Conservation (phyloP, 2,113 vertebrate species). For the Solenodon paradoxus region DNA sequence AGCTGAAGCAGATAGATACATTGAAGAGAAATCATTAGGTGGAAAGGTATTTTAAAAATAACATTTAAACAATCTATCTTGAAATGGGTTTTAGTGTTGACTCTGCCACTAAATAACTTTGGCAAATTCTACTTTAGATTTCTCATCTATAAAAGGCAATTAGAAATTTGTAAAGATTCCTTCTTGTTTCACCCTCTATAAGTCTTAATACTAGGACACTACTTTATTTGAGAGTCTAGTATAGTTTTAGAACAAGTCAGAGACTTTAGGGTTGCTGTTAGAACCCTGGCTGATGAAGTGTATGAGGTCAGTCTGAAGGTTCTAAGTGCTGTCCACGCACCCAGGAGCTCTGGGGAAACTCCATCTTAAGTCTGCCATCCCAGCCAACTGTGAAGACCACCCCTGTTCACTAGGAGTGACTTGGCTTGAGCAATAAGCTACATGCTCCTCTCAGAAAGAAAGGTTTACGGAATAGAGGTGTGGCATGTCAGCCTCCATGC, state of each 20-base stretch:
- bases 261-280: not conserved
- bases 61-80: too few species aligned
- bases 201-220: not conserved
- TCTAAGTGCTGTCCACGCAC: too few species aligned
- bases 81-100: too few species aligned
- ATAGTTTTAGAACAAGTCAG: not conserved
- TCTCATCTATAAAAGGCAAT: not conserved
- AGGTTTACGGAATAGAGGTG: not conserved
- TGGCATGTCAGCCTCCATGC: not conserved
- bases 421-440: not conserved
- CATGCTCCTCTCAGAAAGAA: not conserved
- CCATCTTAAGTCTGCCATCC: not conserved
- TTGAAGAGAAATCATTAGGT: not conserved
- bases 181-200: not conserved
- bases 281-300: not conserved
- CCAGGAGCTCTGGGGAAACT: not conserved
- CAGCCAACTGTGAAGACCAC: not conserved
- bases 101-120: not conserved
- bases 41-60: not conserved
- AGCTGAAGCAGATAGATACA: not conserved
- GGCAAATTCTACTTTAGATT: not conserved
- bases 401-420: rapidly evolving
- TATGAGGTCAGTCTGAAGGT: too few species aligned
- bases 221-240: not conserved
- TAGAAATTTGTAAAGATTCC: not conserved